These are phyloP conservation scores for sheep (Ovis aries) DNA, from an alignment of 2,113 vertebrate species.

Conservation along the genomic window DNA sequence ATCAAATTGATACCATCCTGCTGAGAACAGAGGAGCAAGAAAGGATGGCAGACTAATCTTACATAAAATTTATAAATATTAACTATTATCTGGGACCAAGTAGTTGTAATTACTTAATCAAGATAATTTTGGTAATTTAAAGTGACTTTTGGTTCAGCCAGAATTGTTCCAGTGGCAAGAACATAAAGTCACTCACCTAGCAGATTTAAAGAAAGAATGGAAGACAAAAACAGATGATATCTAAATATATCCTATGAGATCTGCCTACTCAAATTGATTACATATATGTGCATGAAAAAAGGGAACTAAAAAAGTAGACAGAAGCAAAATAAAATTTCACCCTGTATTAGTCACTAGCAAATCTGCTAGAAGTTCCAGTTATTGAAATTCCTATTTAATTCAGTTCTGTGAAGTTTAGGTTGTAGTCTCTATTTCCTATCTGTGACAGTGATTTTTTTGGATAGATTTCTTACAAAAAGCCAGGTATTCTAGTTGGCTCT, in stretches of 20 bases:
- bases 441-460: not conserved
- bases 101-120: not conserved
- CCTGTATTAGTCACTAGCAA: not conserved
- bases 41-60: not conserved
- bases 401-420: not conserved
- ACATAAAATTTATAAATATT: not conserved
- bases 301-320: not conserved
- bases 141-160: not conserved
- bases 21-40: not conserved
- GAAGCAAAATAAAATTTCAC: slow-evolving; percentile 7
- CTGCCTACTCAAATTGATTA: not conserved
- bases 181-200: not conserved
- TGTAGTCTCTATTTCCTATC: not conserved
- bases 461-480: not conserved
- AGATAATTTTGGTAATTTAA: not conserved
- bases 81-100: not conserved
- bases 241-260: not conserved
- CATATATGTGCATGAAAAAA: not conserved
- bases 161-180: not conserved
- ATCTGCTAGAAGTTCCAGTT: not conserved
- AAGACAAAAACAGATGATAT: slow-evolving; percentile 10
- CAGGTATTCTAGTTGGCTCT: slow-evolving; percentile 16
- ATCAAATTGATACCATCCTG: not conserved
- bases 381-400: not conserved
- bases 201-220: not conserved